These are phyloP conservation scores for Anarhynchus alexandrinus DNA, from an alignment of 2,113 vertebrate genomes.

Conservation along the genomic window DNA sequence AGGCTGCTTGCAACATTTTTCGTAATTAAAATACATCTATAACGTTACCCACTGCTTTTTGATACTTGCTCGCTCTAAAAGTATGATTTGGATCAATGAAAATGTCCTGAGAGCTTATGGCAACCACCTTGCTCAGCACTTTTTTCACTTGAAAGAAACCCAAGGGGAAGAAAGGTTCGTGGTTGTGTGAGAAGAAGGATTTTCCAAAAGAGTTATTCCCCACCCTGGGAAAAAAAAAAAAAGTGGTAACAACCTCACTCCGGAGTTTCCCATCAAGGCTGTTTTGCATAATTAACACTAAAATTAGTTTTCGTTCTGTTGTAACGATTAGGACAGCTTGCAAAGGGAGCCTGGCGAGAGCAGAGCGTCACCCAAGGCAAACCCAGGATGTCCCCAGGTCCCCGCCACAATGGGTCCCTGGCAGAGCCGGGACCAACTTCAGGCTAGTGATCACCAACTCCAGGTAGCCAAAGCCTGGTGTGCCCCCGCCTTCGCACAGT, in stretches of 20 bases:
- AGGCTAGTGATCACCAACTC: background rate
- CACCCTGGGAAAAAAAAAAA: background rate
- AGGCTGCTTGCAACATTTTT: background rate
- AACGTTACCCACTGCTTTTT: background rate
- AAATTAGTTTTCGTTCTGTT: background rate
- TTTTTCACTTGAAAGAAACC: slow-evolving; percentile 23
- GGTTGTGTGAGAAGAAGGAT: background rate
- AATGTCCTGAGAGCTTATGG: slow-evolving; percentile 18
- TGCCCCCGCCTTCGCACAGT: background rate
- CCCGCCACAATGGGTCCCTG: rapidly evolving
- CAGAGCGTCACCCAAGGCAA: background rate
- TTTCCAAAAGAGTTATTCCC: background rate
- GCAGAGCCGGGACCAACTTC: background rate
- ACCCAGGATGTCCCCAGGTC: background rate
- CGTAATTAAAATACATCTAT: background rate
- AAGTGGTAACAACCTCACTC: background rate
- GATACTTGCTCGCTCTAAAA: background rate
- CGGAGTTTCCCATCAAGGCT: background rate
- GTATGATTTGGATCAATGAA: slow-evolving; percentile 42
- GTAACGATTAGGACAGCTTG: background rate
- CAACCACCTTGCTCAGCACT: slow-evolving; percentile 20
- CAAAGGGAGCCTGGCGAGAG: background rate
- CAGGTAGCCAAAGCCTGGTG: background rate
- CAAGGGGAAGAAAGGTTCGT: background rate
- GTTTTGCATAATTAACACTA: background rate